Percentiles rank a stretch among this genome's conserved stretches.
Conservation (phyloP, 2,888 invertebrate genomes). For the Tetramorium bicarinatum region DNA sequence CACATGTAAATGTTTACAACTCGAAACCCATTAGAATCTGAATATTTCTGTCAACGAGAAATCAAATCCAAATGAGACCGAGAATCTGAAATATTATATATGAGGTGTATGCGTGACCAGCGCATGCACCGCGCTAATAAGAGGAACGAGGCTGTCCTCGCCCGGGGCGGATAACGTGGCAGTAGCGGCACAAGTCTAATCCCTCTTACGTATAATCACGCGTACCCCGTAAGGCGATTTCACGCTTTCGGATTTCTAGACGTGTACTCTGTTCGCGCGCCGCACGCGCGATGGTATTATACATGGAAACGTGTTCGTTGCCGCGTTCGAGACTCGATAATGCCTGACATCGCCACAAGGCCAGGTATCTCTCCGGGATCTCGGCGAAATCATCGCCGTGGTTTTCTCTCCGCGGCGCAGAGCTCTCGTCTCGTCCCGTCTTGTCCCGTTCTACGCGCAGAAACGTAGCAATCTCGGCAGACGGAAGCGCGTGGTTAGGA, state of each 20-base stretch:
- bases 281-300: slow-evolving; percentile 9
- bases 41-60: slow-evolving; percentile 11
- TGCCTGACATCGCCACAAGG: slow-evolving; percentile 39
- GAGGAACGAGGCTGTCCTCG: slow-evolving; percentile 23
- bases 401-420: not conserved
- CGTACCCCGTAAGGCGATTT: slow-evolving; percentile 83
- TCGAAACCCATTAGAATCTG: not conserved
- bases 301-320: slow-evolving; percentile 14
- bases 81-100: not conserved
- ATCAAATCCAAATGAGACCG: not conserved
- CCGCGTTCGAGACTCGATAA: slow-evolving; percentile 39
- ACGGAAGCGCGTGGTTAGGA: slow-evolving; percentile 39
- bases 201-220: slow-evolving; percentile 78
- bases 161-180: slow-evolving; percentile 47
- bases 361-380: slow-evolving; percentile 31
- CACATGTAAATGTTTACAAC: not conserved
- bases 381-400: slow-evolving; percentile 45
- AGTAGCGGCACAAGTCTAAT: slow-evolving; percentile 78
- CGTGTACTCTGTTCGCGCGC: slow-evolving; percentile 63
- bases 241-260: slow-evolving; percentile 81
- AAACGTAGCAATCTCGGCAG: slow-evolving; percentile 46
- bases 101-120: not conserved
- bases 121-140: slow-evolving; percentile 9
- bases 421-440: not conserved
- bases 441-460: slow-evolving; percentile 27